Base-by-base conservation (phyloP, 2,797 vertebrate genomes). In the Typhlichthys eigenmanni region DNA sequence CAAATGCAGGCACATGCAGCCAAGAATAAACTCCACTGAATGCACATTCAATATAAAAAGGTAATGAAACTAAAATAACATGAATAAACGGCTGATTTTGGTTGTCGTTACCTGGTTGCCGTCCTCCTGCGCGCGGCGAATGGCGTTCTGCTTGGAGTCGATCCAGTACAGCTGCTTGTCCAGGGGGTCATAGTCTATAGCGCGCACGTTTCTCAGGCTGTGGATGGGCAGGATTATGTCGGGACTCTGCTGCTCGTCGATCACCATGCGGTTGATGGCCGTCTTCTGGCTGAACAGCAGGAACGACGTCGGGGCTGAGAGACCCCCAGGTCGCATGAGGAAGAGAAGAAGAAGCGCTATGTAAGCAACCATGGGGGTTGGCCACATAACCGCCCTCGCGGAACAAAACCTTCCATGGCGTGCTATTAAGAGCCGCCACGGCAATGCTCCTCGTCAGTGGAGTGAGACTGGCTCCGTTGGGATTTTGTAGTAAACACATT, bases 171-270 rank as follows among this genome's bases (percentile, higher is more conserved):
- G 93, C 29, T 98, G 96, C 43, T 95, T 95, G 71, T 98, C 95
- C 51, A 98, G 86, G 0, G 97, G 97, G 83, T 99, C 96, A 43
- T 98, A 99, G 79, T 98, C 97, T 0, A 99, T 93, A 80, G 97
- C 95, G 0, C 96, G 93, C 4, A 98, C 96, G 0, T 95, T 99
- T 13, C 95, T 89, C 58, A 99, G 94, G 64, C 92, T 97, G 71
- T 98, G 97, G 82, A 99, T 96, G 4, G 97, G 97, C 24, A 99
- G 94, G 68, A 96, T 96, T 89, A 99, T 98, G 79, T 99, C 97
- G 0, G 97, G 97, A 13, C 96, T 98, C 92, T 99, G 96, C 76
- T 97, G 96, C 85, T 98, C 97, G 14, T 99, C 97, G 0, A 99
- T 95, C 78, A 99, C 96, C 97, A 99, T 99, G 10, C 97, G 94